phyloP scores from a whole-genome alignment of 2,888 invertebrate species.

The Lasioglossum zephyrum region DNA sequence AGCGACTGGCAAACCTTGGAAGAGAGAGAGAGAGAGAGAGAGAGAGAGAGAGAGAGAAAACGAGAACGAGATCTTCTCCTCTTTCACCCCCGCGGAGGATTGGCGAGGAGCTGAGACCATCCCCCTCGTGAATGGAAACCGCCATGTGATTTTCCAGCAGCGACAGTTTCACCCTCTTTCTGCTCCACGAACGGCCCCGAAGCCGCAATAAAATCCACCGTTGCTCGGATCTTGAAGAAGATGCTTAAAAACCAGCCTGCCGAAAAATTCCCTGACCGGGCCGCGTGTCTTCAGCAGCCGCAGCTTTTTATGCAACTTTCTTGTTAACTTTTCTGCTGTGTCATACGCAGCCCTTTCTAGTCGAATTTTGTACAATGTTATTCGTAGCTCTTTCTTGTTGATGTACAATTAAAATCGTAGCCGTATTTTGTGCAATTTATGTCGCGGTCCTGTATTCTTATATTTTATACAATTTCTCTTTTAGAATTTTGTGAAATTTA shows the following conservation, averaged over 20 bases:
- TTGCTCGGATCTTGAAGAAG: conserved; percentile 13
- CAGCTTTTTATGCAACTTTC: too few species aligned
- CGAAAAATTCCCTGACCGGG: not conserved
- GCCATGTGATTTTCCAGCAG: conserved; percentile 65
- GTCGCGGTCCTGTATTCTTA: too few species aligned
- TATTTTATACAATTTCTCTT: too few species aligned
- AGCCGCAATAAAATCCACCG: conserved; percentile 21
- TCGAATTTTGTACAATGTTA: too few species aligned
- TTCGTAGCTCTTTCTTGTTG: not conserved
- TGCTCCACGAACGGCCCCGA: conserved; percentile 31
- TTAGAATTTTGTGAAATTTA: too few species aligned
- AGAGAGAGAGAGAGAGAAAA: not conserved
- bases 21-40: conserved; percentile 10
- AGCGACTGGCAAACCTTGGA: conserved; percentile 46
- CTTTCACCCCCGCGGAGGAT: conserved; percentile 50
- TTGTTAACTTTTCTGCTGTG: too few species aligned
- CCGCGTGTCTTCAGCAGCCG: too few species aligned
- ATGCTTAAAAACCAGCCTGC: not conserved
- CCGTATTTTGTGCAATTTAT: too few species aligned
- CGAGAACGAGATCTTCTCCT: conserved; percentile 28
- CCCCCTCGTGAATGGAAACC: conserved; percentile 52
- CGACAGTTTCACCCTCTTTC: conserved; percentile 53
- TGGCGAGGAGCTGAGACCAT: conserved; percentile 44
- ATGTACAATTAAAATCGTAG: rapidly evolving
- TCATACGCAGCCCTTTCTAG: too few species aligned